Percentiles rank a stretch among this genome's conserved stretches.
Evolutionary conservation across 2,888 invertebrate species (phyloP).

Genomic region (Choristoneura rosaceana): DNA sequence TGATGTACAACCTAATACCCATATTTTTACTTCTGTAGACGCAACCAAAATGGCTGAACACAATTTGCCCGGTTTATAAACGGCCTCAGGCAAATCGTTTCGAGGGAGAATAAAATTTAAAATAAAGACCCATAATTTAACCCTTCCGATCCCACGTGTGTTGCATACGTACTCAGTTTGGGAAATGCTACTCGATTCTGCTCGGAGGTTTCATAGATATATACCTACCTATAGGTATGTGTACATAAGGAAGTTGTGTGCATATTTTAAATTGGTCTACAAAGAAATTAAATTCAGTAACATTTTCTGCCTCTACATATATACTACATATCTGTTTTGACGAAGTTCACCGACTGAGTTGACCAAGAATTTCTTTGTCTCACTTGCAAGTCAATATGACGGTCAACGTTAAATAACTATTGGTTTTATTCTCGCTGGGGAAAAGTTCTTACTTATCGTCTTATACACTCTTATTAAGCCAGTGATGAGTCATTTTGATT

Average conservation of each 20-base stretch:
- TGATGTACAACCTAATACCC: not conserved
- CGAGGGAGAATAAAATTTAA: constrained; percentile 70
- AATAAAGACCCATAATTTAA: constrained; percentile 74
- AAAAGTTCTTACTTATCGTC: no score
- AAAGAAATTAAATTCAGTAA: no score
- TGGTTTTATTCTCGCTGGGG: no score
- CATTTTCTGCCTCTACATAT: no score
- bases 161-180: constrained; percentile 56
- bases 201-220: not conserved
- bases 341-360: no score
- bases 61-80: constrained; percentile 57
- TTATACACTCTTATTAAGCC: no score
- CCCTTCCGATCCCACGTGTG: constrained; percentile 67
- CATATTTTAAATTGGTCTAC: not conserved
- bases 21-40: constrained; percentile 48
- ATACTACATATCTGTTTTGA: no score
- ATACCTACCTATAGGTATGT: no score
- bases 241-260: not conserved
- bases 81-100: constrained; percentile 58
- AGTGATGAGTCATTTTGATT: no score
- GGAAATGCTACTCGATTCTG: constrained; percentile 56
- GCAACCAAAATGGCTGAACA: constrained; percentile 61
- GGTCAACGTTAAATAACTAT: no score
- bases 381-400: no score
- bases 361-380: no score